phyloP scores from a whole-genome alignment of 2,888 invertebrate species.

The Drosophila macrospina region DNA sequence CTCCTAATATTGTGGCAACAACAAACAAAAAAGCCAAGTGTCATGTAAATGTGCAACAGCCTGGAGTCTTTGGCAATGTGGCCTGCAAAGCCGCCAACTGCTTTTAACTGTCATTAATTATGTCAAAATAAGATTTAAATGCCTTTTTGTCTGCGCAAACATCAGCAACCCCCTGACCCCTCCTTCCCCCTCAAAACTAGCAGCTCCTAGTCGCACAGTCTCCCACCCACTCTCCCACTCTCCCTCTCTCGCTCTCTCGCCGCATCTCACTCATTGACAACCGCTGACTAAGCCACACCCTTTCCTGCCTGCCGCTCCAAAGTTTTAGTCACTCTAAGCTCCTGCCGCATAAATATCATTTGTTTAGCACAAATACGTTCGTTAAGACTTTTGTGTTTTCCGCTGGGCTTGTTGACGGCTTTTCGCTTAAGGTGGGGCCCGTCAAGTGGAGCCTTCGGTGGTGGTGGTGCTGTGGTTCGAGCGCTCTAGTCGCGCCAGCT shows the following conservation, averaged over 20 bases:
- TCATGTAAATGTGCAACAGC: conserved; percentile 80
- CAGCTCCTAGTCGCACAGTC: no score
- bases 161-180: conserved; percentile 34
- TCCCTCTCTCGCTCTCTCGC: background rate
- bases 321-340: conserved; percentile 71
- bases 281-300: conserved; percentile 7
- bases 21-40: conserved; percentile 62
- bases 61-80: conserved; percentile 58
- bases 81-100: conserved; percentile 74
- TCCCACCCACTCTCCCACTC: background rate
- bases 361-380: conserved; percentile 61
- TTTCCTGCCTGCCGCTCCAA: conserved; percentile 27
- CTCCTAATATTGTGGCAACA: no score
- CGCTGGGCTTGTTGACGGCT: conserved; percentile 40
- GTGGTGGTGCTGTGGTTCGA: background rate
- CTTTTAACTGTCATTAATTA: conserved; percentile 83
- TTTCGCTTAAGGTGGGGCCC: conserved; percentile 5
- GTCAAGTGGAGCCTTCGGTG: conserved; percentile 24
- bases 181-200: background rate
- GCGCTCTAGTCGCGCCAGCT: conserved; percentile 53
- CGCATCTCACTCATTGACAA: background rate
- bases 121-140: conserved; percentile 82
- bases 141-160: conserved; percentile 80
- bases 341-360: conserved; percentile 70
- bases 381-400: conserved; percentile 62